Percentiles rank a stretch among this genome's conserved stretches.
Conservation (phyloP, 2,888 invertebrate genomes). For the Bombyx huttoni region DNA sequence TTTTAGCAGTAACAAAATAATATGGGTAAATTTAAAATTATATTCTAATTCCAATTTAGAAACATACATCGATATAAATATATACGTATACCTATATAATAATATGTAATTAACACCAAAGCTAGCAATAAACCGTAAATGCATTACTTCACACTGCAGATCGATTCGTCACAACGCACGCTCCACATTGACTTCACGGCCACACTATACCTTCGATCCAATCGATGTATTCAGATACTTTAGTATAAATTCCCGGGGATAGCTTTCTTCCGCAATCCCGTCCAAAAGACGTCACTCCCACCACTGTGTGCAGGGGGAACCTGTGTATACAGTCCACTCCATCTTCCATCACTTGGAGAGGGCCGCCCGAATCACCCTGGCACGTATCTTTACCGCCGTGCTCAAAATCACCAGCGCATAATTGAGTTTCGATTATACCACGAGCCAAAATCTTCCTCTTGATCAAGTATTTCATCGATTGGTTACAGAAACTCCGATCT, state of each 20-base stretch:
- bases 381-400: slow-evolving; percentile 61
- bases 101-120: no score
- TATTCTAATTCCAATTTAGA: no score
- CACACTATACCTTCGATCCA: slow-evolving; percentile 68
- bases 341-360: slow-evolving; percentile 49
- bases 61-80: no score
- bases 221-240: slow-evolving; percentile 50
- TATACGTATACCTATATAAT: no score
- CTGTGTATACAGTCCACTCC: slow-evolving; percentile 41
- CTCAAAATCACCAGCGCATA: slow-evolving; percentile 61
- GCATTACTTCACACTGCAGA: no score
- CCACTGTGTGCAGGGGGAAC: slow-evolving; percentile 54
- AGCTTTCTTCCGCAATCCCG: slow-evolving; percentile 63
- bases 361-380: slow-evolving; percentile 66
- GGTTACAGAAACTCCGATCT: slow-evolving; percentile 37
- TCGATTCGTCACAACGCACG: no score
- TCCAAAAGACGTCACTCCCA: slow-evolving; percentile 69
- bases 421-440: slow-evolving; percentile 44
- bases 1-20: no score
- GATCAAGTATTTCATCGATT: slow-evolving; percentile 47
- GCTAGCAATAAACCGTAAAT: no score
- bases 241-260: slow-evolving; percentile 67
- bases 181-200: slow-evolving; percentile 21
- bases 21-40: no score
- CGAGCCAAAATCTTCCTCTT: slow-evolving; percentile 34